phyloP scores from a whole-genome alignment of 2,797 vertebrate genomes.

The Acanthornis magna region DNA sequence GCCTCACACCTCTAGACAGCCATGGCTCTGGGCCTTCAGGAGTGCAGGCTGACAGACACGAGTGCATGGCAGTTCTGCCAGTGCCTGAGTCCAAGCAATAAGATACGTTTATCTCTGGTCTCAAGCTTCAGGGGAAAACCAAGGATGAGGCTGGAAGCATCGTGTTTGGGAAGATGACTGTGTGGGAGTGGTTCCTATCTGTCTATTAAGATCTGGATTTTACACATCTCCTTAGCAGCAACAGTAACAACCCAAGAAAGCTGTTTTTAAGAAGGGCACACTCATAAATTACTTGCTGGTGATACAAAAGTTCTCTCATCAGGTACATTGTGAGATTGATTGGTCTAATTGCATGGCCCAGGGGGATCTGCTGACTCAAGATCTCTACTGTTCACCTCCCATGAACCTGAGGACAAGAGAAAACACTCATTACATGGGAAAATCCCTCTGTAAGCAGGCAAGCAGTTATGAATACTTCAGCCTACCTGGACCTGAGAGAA shows the following conservation, averaged over 20 bases:
- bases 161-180: not conserved
- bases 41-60: not conserved
- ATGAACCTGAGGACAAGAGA: not conserved
- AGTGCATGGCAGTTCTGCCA: not conserved
- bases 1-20: not conserved
- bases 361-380: not conserved
- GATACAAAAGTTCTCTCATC: not conserved
- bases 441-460: not conserved
- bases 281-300: not conserved
- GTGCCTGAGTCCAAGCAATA: not conserved
- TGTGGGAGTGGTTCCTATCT: not conserved
- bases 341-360: not conserved
- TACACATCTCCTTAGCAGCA: not conserved
- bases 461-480: not conserved
- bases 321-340: not conserved
- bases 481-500: not conserved
- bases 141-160: not conserved
- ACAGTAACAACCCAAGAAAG: not conserved
- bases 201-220: not conserved
- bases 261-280: not conserved
- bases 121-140: not conserved
- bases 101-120: not conserved
- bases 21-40: not conserved
- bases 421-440: not conserved
- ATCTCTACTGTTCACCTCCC: not conserved